Percentiles rank a stretch among this genome's conserved stretches.
Evolutionary conservation across 1,140 invertebrate species (phyloP).

Genomic region (Caenorhabditis brenneri): DNA sequence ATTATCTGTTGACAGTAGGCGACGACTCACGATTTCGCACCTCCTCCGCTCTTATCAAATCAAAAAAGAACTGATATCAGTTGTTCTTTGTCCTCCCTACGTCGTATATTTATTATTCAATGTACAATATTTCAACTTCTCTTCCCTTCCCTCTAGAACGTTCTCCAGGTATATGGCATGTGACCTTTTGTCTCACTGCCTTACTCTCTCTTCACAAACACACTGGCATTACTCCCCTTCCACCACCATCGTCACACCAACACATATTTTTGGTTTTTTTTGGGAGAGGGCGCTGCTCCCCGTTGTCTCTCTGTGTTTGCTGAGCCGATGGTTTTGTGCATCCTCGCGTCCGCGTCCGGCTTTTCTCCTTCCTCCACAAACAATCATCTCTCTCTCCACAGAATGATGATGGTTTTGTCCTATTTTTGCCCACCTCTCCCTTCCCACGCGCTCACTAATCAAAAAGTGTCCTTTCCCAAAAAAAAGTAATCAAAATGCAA

Average conservation of each 20-base stretch:
- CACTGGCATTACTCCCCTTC: not conserved
- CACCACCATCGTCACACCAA: not conserved
- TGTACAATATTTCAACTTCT: too few relatives aligned
- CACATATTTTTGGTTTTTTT: not conserved
- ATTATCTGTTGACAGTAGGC: too few relatives aligned
- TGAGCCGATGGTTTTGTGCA: slow-evolving; percentile 35
- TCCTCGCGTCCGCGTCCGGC: slow-evolving; percentile 14
- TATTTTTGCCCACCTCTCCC: not conserved
- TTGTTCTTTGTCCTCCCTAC: too few relatives aligned
- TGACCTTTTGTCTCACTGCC: not conserved
- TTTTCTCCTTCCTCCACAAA: slow-evolving; percentile 11
- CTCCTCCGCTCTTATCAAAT: too few relatives aligned
- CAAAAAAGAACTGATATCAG: too few relatives aligned
- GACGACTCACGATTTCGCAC: too few relatives aligned
- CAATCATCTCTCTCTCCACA: not conserved
- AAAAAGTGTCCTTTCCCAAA: not conserved
- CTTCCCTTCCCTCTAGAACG: too few relatives aligned
- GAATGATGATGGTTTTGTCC: not conserved
- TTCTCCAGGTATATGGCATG: too few relatives aligned
- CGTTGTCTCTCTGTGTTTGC: not conserved
- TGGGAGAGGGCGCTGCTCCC: not conserved
- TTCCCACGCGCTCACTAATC: slow-evolving; percentile 23
- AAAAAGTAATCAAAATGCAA: slow-evolving; percentile 37
- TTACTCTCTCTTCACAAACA: not conserved
- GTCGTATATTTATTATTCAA: too few relatives aligned